Evolutionary conservation across 1,140 invertebrate genomes (phyloP), one percentile per base, ranked within the genome.

Genomic region (Hypothenemus hampei): DNA sequence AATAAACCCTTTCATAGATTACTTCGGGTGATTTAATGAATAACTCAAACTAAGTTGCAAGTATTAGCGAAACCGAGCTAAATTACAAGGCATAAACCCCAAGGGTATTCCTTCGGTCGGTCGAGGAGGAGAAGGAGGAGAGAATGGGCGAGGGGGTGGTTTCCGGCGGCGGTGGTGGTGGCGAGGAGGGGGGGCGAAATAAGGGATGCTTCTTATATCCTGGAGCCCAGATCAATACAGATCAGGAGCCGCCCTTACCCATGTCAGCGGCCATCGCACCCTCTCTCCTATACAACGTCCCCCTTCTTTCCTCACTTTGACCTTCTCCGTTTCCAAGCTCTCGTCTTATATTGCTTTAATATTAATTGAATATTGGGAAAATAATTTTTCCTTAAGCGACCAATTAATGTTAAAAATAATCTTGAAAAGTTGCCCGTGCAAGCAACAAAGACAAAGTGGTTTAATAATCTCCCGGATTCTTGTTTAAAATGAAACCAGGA

Each of bases 141-240:
- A 11, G 26, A 13, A 7, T 13, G 8, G 22, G 19, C 15, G 54
- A 8, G 11, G 24, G 22, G 43, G n/a, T 13, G n/a, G 13, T 21
- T 35, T 24, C 31, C 49, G 45, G 41, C 26, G 21, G 45, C n/a
- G n/a, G n/a, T n/a, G n/a, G n/a, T n/a, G n/a, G n/a, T n/a, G n/a
- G n/a, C n/a, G n/a, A n/a, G n/a, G n/a, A n/a, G n/a, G n/a, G 55
- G 55, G 64, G 60, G 56, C 59, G 61, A 70, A 62, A 64, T 70
- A 70, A 70, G 67, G 68, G 68, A 58, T 67, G 68, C 67, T 69
- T 70, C 68, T 70, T 70, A 70, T 65, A 68, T 70, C 65, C 66
- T 61, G 66, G 62, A 62, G 63, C 61, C 44, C 60, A 62, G 68
- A 70, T 70, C 68, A 66, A 70, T 70, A 70, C 68, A 68, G 67